Conservation (phyloP, 1,140 invertebrate species). For the Aradophagus sp. region DNA sequence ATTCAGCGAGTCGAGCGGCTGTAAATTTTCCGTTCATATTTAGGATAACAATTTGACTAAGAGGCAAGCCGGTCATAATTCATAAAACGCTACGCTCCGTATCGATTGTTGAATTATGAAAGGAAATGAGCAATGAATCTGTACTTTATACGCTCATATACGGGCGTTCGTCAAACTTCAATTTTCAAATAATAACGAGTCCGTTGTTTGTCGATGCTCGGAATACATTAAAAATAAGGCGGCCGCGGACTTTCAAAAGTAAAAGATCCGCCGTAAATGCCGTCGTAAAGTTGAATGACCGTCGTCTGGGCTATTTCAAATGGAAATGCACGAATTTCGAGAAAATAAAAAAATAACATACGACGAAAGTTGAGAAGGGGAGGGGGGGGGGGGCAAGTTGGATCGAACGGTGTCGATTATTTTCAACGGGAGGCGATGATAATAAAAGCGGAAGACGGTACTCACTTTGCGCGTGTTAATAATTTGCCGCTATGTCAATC, state of each 20-base stretch:
- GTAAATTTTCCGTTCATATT: no score
- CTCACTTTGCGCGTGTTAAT: conserved; percentile 41
- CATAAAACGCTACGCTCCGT: no score
- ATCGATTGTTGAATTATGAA: no score
- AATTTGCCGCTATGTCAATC: conserved; percentile 52
- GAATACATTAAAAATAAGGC: conserved; percentile 34
- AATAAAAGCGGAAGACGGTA: conserved; percentile 37
- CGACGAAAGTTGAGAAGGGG: no score
- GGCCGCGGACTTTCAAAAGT: conserved; percentile 21
- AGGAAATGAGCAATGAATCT: conserved; percentile 38
- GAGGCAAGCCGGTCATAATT: no score
- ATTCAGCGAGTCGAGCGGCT: no score
- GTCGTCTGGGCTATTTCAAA: conserved; percentile 27
- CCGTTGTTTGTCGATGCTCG: conserved; percentile 13
- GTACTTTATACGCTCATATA: conserved; percentile 22
- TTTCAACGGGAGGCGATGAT: conserved; percentile 7
- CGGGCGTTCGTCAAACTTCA: conserved; percentile 40
- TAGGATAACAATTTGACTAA: no score
- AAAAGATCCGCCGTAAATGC: conserved; percentile 18
- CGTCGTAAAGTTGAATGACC: conserved; percentile 45
- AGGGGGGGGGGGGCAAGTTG: not conserved
- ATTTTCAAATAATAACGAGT: conserved; percentile 31
- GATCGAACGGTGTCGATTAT: conserved; percentile 14
- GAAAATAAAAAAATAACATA: conserved; percentile 2
- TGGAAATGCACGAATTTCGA: conserved; percentile 25